Evolutionary conservation across 2,888 invertebrate genomes (phyloP).

Genomic region (Caenorhabditis angaria): DNA sequence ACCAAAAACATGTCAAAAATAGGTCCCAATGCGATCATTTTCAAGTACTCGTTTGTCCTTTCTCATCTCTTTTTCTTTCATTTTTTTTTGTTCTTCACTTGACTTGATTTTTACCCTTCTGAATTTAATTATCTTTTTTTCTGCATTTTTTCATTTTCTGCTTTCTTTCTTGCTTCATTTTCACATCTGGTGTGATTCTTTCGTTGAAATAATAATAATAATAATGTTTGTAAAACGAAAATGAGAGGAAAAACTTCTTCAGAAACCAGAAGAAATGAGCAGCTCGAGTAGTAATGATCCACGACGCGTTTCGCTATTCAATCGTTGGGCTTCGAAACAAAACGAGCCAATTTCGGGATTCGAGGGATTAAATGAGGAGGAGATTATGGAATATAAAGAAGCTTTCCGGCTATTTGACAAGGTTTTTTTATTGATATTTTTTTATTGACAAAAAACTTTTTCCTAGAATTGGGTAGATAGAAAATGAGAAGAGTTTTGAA

Average conservation of each 20-base stretch:
- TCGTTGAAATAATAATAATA: slow-evolving; percentile 5
- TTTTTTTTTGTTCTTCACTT: neutral
- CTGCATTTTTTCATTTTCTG: slow-evolving; percentile 13
- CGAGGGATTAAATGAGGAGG: slow-evolving; percentile 71
- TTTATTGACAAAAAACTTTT: neutral
- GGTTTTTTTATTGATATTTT: slow-evolving; percentile 41
- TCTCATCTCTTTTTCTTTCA: neutral
- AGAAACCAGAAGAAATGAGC: slow-evolving; percentile 34
- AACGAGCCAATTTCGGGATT: slow-evolving; percentile 51
- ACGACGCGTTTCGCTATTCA: slow-evolving; percentile 68
- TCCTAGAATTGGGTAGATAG: neutral
- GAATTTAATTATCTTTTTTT: slow-evolving; percentile 4
- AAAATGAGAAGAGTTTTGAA: neutral
- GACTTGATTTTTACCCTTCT: neutral
- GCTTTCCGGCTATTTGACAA: slow-evolving; percentile 72
- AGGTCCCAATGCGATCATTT: neutral
- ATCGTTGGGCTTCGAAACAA: slow-evolving; percentile 69
- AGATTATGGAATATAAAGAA: slow-evolving; percentile 71
- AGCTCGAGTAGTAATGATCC: slow-evolving; percentile 43
- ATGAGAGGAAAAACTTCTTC: too few relatives aligned
- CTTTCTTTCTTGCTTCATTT: slow-evolving; percentile 7
- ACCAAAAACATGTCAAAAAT: neutral
- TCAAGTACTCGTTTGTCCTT: too few relatives aligned
- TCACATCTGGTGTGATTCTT: slow-evolving; percentile 8
- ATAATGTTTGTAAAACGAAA: neutral